Percentiles rank a stretch among this genome's conserved stretches.
These are phyloP conservation scores for Sesamia inferens DNA, from an alignment of 2,888 invertebrate genomes.

Conservation along the genomic window DNA sequence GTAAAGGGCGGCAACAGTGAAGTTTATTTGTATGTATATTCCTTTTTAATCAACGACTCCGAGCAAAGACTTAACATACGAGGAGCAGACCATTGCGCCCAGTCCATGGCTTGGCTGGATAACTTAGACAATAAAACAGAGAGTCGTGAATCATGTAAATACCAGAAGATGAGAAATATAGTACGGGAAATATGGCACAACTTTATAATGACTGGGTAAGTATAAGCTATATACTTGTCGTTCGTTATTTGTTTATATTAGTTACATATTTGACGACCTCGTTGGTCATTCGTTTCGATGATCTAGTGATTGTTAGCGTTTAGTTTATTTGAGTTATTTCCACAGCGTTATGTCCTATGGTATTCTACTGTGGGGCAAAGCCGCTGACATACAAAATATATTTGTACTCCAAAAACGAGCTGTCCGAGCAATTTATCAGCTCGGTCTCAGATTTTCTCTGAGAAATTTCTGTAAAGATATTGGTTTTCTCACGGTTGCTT, in stretches of 20 bases:
- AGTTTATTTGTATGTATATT: slow-evolving; percentile 72
- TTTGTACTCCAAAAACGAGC: no score
- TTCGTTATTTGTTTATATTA: background rate
- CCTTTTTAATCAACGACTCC: slow-evolving; percentile 65
- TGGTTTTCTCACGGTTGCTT: no score
- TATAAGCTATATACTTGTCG: background rate
- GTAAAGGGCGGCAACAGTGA: slow-evolving; percentile 68
- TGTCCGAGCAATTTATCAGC: no score
- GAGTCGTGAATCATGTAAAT: slow-evolving; percentile 53
- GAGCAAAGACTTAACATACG: slow-evolving; percentile 59
- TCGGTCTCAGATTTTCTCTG: no score
- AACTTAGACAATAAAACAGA: slow-evolving; percentile 48
- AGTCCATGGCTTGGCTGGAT: slow-evolving; percentile 62
- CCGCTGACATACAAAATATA: no score
- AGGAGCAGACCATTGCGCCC: slow-evolving; percentile 71
- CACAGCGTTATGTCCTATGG: no score
- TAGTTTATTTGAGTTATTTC: no score
- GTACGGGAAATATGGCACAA: slow-evolving; percentile 71
- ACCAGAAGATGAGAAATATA: slow-evolving; percentile 54
- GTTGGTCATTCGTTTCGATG: no score
- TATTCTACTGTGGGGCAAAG: no score
- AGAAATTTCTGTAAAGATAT: no score
- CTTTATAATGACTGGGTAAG: slow-evolving; percentile 73
- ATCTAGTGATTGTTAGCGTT: no score
- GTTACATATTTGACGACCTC: no score